These are phyloP conservation scores for Leguminivora glycinivorella DNA, from an alignment of 1,140 invertebrate species.

Conservation along the genomic window DNA sequence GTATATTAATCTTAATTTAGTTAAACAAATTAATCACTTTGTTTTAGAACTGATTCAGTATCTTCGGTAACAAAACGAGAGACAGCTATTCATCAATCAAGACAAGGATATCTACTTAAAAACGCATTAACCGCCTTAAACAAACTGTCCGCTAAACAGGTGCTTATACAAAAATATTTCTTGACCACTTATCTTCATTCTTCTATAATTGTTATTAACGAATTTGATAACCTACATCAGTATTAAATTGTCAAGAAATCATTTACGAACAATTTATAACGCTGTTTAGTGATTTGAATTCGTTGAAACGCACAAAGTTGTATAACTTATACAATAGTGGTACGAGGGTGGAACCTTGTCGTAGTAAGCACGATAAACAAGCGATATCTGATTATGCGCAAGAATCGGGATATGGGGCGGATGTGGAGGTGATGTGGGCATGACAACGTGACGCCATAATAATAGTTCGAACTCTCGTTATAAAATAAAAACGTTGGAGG, in stretches of 20 bases:
- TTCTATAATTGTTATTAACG: constrained; percentile 63
- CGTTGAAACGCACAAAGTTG: constrained; percentile 43
- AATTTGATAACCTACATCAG: constrained; percentile 50
- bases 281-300: constrained; percentile 33
- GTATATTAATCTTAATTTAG: constrained; percentile 70
- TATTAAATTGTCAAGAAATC: constrained; percentile 74
- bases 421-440: constrained; percentile 68
- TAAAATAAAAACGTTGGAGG: constrained; percentile 68
- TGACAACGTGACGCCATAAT: constrained; percentile 72
- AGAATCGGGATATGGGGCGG: constrained; percentile 64
- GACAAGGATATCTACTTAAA: constrained; percentile 71
- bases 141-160: constrained; percentile 48
- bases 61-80: constrained; percentile 55
- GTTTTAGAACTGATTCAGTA: constrained; percentile 48
- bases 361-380: constrained; percentile 46
- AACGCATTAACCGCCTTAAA: constrained; percentile 64
- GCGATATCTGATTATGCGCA: constrained; percentile 63
- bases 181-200: constrained; percentile 47
- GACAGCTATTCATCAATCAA: constrained; percentile 71
- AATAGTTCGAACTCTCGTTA: constrained; percentile 70
- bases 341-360: constrained; percentile 45
- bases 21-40: constrained; percentile 64
- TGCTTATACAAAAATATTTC: constrained; percentile 35
- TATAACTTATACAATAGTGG: constrained; percentile 9
- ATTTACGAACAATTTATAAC: constrained; percentile 60